These are phyloP conservation scores for Siniperca scherzeri DNA, from an alignment of 2,797 vertebrate genomes.

Conservation along the genomic window DNA sequence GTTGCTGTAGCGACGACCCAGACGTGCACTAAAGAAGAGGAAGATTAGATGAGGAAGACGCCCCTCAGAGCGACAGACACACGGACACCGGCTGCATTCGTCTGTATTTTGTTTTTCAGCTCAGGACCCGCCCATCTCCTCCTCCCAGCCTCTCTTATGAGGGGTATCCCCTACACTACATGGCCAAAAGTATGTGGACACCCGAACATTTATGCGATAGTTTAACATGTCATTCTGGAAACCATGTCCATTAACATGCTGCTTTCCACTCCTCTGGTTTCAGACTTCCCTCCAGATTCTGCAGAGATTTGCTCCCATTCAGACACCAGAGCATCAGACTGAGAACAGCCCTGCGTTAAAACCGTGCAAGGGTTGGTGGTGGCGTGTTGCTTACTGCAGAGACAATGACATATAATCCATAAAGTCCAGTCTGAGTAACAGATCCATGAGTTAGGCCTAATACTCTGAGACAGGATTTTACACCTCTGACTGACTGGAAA, in stretches of 20 bases:
- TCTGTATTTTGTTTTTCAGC: constrained; percentile 3
- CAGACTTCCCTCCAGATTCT: background rate
- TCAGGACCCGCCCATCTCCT: background rate
- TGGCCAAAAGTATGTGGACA: constrained; percentile 17
- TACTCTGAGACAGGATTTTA: background rate
- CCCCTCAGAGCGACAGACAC: background rate
- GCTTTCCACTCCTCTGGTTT: background rate
- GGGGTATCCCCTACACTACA: background rate
- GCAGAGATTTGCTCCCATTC: background rate
- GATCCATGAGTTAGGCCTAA: background rate
- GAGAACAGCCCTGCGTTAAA: background rate
- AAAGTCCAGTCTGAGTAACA: background rate
- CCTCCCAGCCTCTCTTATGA: background rate
- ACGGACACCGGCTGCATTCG: background rate
- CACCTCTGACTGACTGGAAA: background rate
- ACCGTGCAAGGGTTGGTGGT: too few species aligned
- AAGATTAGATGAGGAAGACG: constrained; percentile 6
- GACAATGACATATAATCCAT: background rate
- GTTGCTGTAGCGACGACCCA: constrained; percentile 71
- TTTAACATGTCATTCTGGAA: background rate
- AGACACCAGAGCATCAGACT: background rate
- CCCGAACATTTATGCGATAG: too few species aligned
- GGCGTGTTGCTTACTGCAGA: too few species aligned
- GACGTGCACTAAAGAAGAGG: constrained; percentile 49
- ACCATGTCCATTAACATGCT: too few species aligned